Evolutionary conservation across 1,140 invertebrate species (phyloP), one percentile per base, ranked within the genome.

Genomic region (Orchestia grillus): DNA sequence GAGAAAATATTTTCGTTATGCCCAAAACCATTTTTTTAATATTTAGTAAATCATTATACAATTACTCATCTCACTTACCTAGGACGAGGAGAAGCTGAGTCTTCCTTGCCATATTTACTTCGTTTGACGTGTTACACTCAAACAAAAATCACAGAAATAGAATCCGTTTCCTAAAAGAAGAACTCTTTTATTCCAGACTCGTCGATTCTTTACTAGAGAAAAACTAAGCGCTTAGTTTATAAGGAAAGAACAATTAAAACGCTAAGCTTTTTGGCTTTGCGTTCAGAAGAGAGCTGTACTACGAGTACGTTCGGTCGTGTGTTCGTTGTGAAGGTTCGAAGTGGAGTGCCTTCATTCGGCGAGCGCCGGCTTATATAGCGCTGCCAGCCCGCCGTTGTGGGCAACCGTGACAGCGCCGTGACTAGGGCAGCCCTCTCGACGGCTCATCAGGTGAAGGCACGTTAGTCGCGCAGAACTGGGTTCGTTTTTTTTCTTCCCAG

Each of bases 301-400:
- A 90, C 11, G 88, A 43, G 88, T 90, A 90, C 41, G 88, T 90
- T 90, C 88, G 88, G 88, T 90, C 88, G 88, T 42, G 88, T 44
- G 23, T 41, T 90, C 88, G 88, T 90, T 90, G 88, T 90, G 41
- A 90, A 90, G 88, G 88, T 90, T 90, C 88, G 88, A 44, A 90
- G 43, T 90, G 88, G 41, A 90, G 43, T 90, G 88, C 3, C 88
- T 41, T 23, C 43, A 42, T 90, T 41, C 41, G 41, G 88, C 43
- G 0, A 28, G 43, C 28, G 88, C 88, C n/a, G 43, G 88, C 88
- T 90, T 90, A 42, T 90, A 90, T 90, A 90, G n/a, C 36, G 87
- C 41, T 23, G 88, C 36, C 43, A 90, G 3, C 8, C 88, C 43
- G 88, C 88, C 42, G 88, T 19, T 44, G n/a, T 8, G 41, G 88